A percentile compares a stretch with the other conserved stretches of the same genome.
phyloP scores from a whole-genome alignment of 2,888 invertebrate genomes.

The Caenorhabditis drosophilae region DNA sequence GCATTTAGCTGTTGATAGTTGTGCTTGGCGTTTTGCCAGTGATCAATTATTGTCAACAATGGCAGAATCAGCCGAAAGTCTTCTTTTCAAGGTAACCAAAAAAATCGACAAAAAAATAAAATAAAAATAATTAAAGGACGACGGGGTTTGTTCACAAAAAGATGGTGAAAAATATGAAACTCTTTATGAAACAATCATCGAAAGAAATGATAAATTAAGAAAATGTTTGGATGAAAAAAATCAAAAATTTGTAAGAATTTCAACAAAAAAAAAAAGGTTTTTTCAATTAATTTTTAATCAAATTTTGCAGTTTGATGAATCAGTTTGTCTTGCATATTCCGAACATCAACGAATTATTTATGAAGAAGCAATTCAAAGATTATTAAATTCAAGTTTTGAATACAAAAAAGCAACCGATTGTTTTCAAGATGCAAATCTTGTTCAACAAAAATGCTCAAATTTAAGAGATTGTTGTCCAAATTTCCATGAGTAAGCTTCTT shows the following conservation, averaged over 20 bases:
- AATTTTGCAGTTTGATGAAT: slow-evolving; percentile 49
- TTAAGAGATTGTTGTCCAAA: slow-evolving; percentile 55
- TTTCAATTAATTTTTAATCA: neutral
- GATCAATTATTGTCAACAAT: slow-evolving; percentile 44
- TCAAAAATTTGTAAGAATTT: slow-evolving; percentile 43
- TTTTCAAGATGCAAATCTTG: slow-evolving; percentile 52
- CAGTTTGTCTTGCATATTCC: slow-evolving; percentile 49
- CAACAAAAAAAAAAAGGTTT: neutral
- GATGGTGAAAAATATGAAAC: slow-evolving; percentile 44
- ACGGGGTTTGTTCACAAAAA: slow-evolving; percentile 46
- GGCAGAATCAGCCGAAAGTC: slow-evolving; percentile 53
- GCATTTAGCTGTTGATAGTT: slow-evolving; percentile 57
- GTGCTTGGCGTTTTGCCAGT: slow-evolving; percentile 53
- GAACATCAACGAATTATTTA: slow-evolving; percentile 34
- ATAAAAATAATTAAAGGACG: slow-evolving; percentile 24
- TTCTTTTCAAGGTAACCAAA: slow-evolving; percentile 42
- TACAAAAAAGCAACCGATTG: slow-evolving; percentile 41
- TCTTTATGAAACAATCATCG: slow-evolving; percentile 50
- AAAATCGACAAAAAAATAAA: neutral
- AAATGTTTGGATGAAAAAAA: slow-evolving; percentile 46
- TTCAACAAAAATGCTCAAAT: slow-evolving; percentile 52
- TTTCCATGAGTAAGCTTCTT: slow-evolving; percentile 42
- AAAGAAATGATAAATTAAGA: slow-evolving; percentile 46
- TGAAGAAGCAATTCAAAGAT: slow-evolving; percentile 39
- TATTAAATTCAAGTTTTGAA: slow-evolving; percentile 27